Percentiles rank a stretch among this genome's conserved stretches.
These are phyloP conservation scores for Peromyscus nudipes DNA, from an alignment of 2,797 vertebrate species.

Conservation along the genomic window DNA sequence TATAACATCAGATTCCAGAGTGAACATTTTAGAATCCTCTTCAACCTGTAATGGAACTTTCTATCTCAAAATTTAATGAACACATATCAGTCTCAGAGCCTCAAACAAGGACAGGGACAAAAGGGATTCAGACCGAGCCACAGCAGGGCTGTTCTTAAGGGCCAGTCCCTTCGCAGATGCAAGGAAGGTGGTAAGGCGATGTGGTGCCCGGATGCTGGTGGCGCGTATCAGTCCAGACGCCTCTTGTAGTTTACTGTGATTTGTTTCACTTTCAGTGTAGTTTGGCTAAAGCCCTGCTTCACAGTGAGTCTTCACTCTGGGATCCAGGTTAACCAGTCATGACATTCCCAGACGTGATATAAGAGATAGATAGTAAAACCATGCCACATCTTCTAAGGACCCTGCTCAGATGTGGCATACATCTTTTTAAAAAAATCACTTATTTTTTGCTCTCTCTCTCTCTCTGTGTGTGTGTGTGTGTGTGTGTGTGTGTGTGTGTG, in stretches of 20 bases:
- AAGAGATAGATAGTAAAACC: neutral
- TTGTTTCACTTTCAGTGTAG: neutral
- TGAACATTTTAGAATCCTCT: slow-evolving; percentile 56
- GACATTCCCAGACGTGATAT: neutral
- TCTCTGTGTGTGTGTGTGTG: neutral
- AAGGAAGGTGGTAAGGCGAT: neutral
- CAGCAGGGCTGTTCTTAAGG: neutral
- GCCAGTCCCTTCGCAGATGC: neutral
- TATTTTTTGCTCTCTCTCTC: neutral
- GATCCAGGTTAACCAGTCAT: neutral
- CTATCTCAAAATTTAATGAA: slow-evolving; percentile 42
- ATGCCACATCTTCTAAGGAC: neutral
- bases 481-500: neutral
- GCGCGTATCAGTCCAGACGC: neutral
- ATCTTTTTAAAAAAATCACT: neutral
- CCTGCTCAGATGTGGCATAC: neutral
- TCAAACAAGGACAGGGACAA: neutral
- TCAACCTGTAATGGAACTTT: slow-evolving; percentile 7
- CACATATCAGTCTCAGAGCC: neutral
- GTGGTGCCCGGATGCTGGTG: neutral
- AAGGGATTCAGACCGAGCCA: neutral
- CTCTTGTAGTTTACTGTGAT: neutral
- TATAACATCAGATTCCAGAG: slow-evolving; percentile 76
- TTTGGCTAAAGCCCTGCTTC: neutral
- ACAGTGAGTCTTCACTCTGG: neutral